Evolutionary conservation across 2,888 invertebrate genomes (phyloP).

Genomic region (Linnaemya vulpina): DNA sequence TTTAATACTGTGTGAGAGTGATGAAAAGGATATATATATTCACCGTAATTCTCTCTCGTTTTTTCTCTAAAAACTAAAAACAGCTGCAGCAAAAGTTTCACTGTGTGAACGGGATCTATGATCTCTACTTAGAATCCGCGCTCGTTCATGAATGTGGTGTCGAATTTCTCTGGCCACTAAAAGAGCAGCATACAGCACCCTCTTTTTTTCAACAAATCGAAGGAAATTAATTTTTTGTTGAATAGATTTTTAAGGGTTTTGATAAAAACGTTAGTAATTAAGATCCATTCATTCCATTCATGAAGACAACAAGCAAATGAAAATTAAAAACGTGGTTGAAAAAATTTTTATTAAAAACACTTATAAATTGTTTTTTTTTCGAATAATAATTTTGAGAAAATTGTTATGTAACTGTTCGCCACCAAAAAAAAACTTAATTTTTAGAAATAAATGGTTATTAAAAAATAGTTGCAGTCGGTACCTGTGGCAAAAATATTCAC

Average conservation of each 20-base stretch:
- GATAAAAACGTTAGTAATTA: constrained; percentile 1
- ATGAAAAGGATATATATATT: no score
- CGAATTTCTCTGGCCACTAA: no score
- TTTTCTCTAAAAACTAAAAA: no score
- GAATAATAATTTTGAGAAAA: not conserved
- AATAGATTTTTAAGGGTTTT: not conserved
- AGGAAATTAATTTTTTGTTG: not conserved
- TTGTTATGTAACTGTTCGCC: not conserved
- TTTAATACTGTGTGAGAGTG: no score
- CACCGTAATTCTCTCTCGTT: no score
- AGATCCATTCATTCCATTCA: not conserved
- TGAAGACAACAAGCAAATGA: not conserved
- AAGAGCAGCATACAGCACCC: no score
- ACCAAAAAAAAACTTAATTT: not conserved
- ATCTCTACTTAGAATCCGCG: no score
- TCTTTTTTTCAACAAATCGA: not conserved
- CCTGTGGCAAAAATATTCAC: no score
- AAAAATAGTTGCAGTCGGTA: not conserved
- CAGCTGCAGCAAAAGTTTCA: no score
- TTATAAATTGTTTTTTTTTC: not conserved
- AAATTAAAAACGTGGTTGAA: not conserved
- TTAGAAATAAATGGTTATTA: not conserved
- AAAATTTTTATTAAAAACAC: constrained; percentile 11
- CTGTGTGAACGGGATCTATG: no score
- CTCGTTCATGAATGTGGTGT: no score